Evolutionary conservation across 1,140 invertebrate genomes (phyloP).

Genomic region (Phenacoccus solenopsis): DNA sequence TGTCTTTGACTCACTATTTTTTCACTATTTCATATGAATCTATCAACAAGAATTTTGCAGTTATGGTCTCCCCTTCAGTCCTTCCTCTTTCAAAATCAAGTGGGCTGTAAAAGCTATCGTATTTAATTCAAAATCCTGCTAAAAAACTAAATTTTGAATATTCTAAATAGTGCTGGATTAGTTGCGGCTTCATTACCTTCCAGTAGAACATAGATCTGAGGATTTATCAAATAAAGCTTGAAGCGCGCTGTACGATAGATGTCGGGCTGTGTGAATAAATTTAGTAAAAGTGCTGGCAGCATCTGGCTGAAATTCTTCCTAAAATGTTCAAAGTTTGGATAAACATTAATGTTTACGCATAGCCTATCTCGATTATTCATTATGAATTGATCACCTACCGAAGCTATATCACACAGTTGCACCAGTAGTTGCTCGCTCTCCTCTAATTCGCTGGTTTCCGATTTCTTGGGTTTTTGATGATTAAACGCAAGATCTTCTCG

Average conservation of each 20-base stretch:
- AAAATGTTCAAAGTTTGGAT: background rate
- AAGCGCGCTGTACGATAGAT: conserved; percentile 43
- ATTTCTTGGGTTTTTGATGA: conserved; percentile 45
- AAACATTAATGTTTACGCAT: too few relatives aligned
- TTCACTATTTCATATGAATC: too few relatives aligned
- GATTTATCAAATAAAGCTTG: conserved; percentile 28
- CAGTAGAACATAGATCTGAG: background rate
- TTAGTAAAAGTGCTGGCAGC: conserved; percentile 49
- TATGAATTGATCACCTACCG: conserved; percentile 23
- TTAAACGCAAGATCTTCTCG: conserved; percentile 44
- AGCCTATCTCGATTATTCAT: too few relatives aligned
- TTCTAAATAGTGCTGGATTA: too few relatives aligned
- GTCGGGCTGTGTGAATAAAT: conserved; percentile 45
- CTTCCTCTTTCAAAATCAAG: too few relatives aligned
- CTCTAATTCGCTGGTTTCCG: conserved; percentile 49
- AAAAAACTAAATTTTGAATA: too few relatives aligned
- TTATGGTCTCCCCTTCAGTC: too few relatives aligned
- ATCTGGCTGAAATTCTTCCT: conserved; percentile 42
- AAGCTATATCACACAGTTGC: conserved; percentile 42
- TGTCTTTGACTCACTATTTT: too few relatives aligned
- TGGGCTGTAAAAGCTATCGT: too few relatives aligned
- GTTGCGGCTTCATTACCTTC: too few relatives aligned
- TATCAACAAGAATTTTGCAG: too few relatives aligned
- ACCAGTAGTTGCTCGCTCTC: conserved; percentile 52
- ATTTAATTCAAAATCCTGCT: too few relatives aligned